Percentiles rank a stretch among this genome's conserved stretches.
These are phyloP conservation scores for Gila robusta DNA, from an alignment of 2,797 vertebrate genomes.

Conservation along the genomic window DNA sequence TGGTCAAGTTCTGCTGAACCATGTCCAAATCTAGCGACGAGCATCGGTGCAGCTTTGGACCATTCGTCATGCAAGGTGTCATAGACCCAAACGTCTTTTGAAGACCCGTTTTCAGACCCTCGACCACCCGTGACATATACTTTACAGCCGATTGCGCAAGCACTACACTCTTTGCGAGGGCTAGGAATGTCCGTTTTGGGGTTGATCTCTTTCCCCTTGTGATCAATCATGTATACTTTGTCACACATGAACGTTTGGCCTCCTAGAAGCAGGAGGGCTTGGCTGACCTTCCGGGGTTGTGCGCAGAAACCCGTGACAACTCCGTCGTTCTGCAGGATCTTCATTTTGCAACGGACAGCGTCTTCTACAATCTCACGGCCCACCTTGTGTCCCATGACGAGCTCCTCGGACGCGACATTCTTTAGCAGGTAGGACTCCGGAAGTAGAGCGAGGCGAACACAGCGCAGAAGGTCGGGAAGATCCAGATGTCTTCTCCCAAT, in stretches of 20 bases:
- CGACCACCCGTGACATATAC: conserved; percentile 87
- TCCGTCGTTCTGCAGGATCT: conserved; percentile 87
- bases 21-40: conserved; percentile 86
- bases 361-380: conserved; percentile 86
- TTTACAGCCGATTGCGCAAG: conserved; percentile 88
- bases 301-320: conserved; percentile 87
- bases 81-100: conserved; percentile 89
- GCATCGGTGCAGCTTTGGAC: conserved; percentile 87
- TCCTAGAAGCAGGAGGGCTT: conserved; percentile 85
- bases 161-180: conserved; percentile 87
- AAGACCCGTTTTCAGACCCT: conserved; percentile 87
- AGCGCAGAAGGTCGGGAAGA: conserved; percentile 83
- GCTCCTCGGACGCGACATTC: conserved; percentile 82
- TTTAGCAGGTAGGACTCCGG: conserved; percentile 83
- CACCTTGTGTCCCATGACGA: conserved; percentile 86
- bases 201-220: conserved; percentile 87
- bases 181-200: conserved; percentile 88
- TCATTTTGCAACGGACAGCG: conserved; percentile 85
- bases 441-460: conserved; percentile 84
- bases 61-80: conserved; percentile 88
- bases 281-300: conserved; percentile 84
- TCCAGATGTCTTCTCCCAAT: conserved; percentile 77
- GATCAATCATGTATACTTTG: conserved; percentile 87
- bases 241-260: conserved; percentile 90
- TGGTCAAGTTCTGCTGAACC: conserved; percentile 87